Evolutionary conservation across 2,113 vertebrate genomes (phyloP).

Genomic region (Polypterus senegalus): DNA sequence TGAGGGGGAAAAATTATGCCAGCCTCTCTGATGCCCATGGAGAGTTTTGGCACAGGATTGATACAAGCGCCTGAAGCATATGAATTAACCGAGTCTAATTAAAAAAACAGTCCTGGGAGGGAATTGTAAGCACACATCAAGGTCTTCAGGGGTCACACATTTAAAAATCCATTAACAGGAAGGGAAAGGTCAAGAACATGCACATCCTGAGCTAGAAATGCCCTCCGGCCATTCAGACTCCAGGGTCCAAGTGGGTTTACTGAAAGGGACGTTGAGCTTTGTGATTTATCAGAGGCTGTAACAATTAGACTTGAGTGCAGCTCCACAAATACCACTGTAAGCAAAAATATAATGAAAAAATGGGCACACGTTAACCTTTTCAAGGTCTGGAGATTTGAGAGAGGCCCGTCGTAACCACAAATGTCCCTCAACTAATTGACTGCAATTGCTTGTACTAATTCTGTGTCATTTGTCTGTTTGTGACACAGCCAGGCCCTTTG

Average conservation of each 20-base stretch:
- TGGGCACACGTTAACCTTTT: slow-evolving; percentile 23
- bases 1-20: no score
- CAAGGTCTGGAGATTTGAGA: slow-evolving; percentile 9
- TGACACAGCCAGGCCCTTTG: slow-evolving; percentile 8
- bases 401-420: slow-evolving; percentile 1
- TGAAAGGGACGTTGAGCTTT: slow-evolving; percentile 23
- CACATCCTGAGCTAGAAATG: slow-evolving; percentile 16
- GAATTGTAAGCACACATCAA: slow-evolving; percentile 2
- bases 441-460: slow-evolving; percentile 12
- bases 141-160: slow-evolving; percentile 9
- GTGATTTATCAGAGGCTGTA: slow-evolving; percentile 30
- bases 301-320: slow-evolving; percentile 31
- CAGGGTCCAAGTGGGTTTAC: slow-evolving; percentile 30
- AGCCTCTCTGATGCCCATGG: not conserved
- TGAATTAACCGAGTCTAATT: slow-evolving; percentile 5
- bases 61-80: not conserved
- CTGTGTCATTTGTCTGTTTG: slow-evolving; percentile 15
- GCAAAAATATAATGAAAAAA: slow-evolving; percentile 18
- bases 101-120: slow-evolving; percentile 7
- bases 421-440: not conserved
- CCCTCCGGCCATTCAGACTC: slow-evolving; percentile 13
- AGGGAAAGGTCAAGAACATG: slow-evolving; percentile 23
- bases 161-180: slow-evolving; percentile 30
- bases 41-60: not conserved
- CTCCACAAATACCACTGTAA: slow-evolving; percentile 33